Percentiles rank a stretch among this genome's conserved stretches.
Evolutionary conservation across 2,888 invertebrate species (phyloP).

Genomic region (Agrypnus murinus): DNA sequence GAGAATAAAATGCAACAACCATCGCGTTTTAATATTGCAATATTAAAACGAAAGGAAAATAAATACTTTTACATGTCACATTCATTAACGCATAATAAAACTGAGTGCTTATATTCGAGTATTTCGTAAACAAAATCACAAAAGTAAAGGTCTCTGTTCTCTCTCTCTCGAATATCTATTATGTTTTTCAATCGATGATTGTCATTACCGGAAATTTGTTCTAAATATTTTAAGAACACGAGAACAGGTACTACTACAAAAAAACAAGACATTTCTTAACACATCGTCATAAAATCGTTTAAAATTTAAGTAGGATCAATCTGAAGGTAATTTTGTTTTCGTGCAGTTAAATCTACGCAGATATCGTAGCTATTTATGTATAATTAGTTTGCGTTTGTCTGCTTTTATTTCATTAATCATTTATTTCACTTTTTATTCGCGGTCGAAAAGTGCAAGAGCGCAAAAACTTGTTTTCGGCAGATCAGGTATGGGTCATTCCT

Average conservation of each 20-base stretch:
- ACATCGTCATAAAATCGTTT: background rate
- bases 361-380: conserved; percentile 52
- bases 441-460: conserved; percentile 62
- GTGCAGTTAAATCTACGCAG: conserved; percentile 20
- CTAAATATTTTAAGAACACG: conserved; percentile 3
- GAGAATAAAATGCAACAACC: conserved; percentile 21
- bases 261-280: conserved; percentile 14
- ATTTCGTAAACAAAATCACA: conserved; percentile 20
- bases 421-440: conserved; percentile 63
- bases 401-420: conserved; percentile 63
- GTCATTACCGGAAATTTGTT: conserved; percentile 21
- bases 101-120: conserved; percentile 10
- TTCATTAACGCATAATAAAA: conserved; percentile 33
- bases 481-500: conserved; percentile 68
- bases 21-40: conserved; percentile 24
- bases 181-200: background rate
- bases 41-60: conserved; percentile 22
- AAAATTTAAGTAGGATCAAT: background rate
- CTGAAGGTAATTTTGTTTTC: conserved; percentile 18
- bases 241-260: too few species aligned
- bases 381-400: conserved; percentile 57
- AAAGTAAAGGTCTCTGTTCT: background rate
- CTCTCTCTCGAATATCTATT: conserved; percentile 3
- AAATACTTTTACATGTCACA: conserved; percentile 30
- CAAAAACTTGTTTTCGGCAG: conserved; percentile 67